Evolutionary conservation across 2,113 vertebrate genomes (phyloP).

Genomic region (Gorilla gorilla): DNA sequence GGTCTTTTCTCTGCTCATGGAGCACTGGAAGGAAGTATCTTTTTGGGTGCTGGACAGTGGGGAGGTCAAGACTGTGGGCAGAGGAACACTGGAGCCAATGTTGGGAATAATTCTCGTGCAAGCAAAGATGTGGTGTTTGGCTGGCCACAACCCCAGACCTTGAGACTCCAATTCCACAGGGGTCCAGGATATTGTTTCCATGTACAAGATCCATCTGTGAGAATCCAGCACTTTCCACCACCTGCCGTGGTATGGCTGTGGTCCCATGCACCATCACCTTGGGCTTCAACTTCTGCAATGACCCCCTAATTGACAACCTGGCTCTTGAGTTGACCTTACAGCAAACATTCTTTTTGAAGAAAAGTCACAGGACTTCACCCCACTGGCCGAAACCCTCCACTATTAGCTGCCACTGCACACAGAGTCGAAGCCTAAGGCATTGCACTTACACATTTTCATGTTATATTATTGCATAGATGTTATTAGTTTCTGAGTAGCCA

Average conservation of each 20-base stretch:
- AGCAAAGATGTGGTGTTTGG: neutral
- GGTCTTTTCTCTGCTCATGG: neutral
- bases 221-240: neutral
- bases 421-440: fast-evolving
- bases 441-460: fast-evolving
- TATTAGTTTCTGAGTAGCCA: neutral
- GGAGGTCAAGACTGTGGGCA: neutral
- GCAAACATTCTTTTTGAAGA: fast-evolving
- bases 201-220: neutral
- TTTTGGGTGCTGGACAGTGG: neutral
- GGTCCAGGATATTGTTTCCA: neutral
- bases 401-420: fast-evolving
- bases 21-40: neutral
- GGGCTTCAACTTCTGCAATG: fast-evolving
- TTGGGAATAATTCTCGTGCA: neutral
- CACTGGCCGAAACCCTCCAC: no score
- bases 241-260: fast-evolving
- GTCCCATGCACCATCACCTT: neutral
- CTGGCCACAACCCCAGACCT: neutral
- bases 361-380: neutral
- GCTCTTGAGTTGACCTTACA: fast-evolving
- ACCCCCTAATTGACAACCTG: neutral
- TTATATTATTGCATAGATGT: neutral
- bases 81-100: neutral
- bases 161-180: neutral